Percentiles rank a stretch among this genome's conserved stretches.
phyloP scores from a whole-genome alignment of 2,113 vertebrate genomes.

The Leptobrachium leishanense region DNA sequence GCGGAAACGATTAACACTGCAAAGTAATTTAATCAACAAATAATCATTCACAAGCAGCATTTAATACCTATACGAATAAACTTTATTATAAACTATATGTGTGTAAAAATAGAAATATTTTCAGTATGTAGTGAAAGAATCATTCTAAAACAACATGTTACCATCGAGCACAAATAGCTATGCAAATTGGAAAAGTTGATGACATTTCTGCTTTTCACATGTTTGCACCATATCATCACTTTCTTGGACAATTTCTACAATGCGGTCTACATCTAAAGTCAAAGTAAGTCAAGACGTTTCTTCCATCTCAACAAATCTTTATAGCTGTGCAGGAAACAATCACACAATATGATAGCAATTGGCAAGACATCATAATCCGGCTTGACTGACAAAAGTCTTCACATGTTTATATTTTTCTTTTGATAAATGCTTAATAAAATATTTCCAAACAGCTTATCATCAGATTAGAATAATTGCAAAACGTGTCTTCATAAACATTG shows the following conservation, averaged over 20 bases:
- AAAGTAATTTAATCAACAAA: too few relatives aligned
- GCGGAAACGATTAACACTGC: too few relatives aligned
- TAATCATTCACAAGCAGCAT: too few relatives aligned
- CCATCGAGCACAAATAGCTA: neutral
- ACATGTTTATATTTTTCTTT: neutral
- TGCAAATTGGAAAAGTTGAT: neutral
- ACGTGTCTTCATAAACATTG: neutral
- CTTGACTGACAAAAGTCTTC: neutral
- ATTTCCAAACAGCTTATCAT: neutral
- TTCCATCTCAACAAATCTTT: neutral
- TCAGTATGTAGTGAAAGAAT: neutral
- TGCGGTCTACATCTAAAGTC: neutral
- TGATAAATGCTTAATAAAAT: neutral
- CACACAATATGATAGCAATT: neutral
- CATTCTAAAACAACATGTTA: neutral
- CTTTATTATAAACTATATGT: too few relatives aligned
- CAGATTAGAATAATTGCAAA: neutral
- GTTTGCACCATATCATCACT: neutral
- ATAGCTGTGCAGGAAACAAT: neutral
- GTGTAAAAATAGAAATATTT: too few relatives aligned
- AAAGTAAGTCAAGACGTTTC: neutral
- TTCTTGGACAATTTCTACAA: neutral
- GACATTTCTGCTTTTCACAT: constrained; percentile 1
- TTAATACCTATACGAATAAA: too few relatives aligned
- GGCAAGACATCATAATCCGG: neutral